phyloP scores from a whole-genome alignment of 2,113 vertebrate species.

The Xiphorhynchus elegans region DNA sequence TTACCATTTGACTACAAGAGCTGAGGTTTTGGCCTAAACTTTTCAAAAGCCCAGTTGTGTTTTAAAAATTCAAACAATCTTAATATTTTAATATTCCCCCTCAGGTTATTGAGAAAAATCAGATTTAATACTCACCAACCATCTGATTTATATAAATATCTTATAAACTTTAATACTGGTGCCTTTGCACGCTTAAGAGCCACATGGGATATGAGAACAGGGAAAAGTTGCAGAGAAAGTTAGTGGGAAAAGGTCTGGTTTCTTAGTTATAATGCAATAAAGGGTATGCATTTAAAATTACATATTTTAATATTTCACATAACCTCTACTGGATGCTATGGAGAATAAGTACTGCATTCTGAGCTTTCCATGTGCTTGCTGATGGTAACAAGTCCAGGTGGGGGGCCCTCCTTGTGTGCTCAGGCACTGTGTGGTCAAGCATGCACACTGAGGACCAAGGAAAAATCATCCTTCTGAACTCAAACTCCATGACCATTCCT shows the following conservation, averaged over 20 bases:
- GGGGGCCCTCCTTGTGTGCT: neutral
- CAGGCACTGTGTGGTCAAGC: neutral
- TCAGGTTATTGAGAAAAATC: constrained; percentile 53
- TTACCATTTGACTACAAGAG: neutral
- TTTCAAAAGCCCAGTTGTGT: constrained; percentile 54
- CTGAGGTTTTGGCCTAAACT: constrained; percentile 13
- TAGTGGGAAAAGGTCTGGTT: constrained; percentile 69
- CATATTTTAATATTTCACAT: constrained; percentile 68
- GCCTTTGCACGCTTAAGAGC: constrained; percentile 59
- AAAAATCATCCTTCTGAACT: neutral
- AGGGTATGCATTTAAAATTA: constrained; percentile 60
- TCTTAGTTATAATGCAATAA: constrained; percentile 62
- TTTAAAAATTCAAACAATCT: constrained; percentile 61
- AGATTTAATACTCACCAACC: constrained; percentile 60
- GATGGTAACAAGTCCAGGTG: neutral
- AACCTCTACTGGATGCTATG: neutral
- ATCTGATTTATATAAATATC: constrained; percentile 72
- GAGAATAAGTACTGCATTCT: neutral
- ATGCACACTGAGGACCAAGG: neutral
- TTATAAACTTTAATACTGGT: constrained; percentile 69
- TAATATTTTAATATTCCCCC: constrained; percentile 62
- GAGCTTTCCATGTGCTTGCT: neutral
- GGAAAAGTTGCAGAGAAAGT: constrained; percentile 44
- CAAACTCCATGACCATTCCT: neutral
- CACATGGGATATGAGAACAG: constrained; percentile 58